phyloP scores from a whole-genome alignment of 2,797 vertebrate species.

The Amazonetta brasiliensis region DNA sequence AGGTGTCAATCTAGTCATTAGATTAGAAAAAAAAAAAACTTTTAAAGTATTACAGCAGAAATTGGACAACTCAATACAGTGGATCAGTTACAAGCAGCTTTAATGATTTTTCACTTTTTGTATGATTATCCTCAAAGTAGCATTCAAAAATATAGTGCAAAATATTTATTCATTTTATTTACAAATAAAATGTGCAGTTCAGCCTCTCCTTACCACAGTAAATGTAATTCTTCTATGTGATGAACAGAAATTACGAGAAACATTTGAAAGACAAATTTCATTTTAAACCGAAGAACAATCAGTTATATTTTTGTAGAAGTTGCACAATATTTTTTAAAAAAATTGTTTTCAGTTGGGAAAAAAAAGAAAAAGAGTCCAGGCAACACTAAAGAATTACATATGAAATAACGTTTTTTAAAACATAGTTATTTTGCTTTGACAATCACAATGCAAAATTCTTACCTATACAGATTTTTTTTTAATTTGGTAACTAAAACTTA shows the following conservation, averaged over 20 bases:
- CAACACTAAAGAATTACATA: conserved; percentile 73
- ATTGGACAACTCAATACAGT: conserved; percentile 29
- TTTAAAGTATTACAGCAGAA: background rate
- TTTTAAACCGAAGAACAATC: conserved; percentile 39
- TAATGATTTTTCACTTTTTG: conserved; percentile 62
- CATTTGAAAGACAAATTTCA: conserved; percentile 39
- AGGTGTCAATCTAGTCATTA: background rate
- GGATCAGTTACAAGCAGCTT: conserved; percentile 62
- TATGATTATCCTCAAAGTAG: conserved; percentile 38
- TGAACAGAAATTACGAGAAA: conserved; percentile 47
- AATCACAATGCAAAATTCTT: conserved; percentile 65
- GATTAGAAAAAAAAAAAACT: background rate
- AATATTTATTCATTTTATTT: conserved; percentile 71
- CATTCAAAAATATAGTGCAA: conserved; percentile 74
- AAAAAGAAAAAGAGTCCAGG: background rate
- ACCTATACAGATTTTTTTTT: conserved; percentile 45
- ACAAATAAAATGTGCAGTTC: conserved; percentile 58
- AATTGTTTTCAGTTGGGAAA: conserved; percentile 43
- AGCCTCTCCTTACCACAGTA: conserved; percentile 37
- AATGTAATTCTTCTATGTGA: background rate
- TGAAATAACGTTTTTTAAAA: conserved; percentile 64
- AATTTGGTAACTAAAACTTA: conserved; percentile 49
- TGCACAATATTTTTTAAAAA: conserved; percentile 16
- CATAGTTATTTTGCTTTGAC: conserved; percentile 65
- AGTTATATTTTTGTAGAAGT: conserved; percentile 2